Percentiles rank a stretch among this genome's conserved stretches.
These are phyloP conservation scores for Callocephalon fimbriatum DNA, from an alignment of 2,113 vertebrate species.

Conservation along the genomic window DNA sequence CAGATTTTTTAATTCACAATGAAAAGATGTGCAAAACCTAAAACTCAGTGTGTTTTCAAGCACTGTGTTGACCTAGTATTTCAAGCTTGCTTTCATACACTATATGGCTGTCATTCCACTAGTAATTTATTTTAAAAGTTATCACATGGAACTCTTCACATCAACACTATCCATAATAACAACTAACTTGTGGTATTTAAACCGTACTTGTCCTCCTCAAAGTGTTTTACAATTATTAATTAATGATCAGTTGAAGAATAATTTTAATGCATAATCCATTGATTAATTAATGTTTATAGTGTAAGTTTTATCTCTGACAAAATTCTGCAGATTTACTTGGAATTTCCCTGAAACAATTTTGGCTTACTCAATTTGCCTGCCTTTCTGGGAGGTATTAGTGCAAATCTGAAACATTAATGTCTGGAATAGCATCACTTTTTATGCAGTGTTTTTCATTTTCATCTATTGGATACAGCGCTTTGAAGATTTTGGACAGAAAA, in stretches of 20 bases:
- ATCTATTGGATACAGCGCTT: neutral
- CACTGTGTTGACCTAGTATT: neutral
- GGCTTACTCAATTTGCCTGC: neutral
- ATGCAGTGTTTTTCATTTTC: neutral
- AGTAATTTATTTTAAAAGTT: neutral
- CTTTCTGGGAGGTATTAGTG: neutral
- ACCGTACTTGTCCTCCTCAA: neutral
- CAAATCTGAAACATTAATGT: neutral
- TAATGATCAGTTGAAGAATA: neutral
- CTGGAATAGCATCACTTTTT: neutral
- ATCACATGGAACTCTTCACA: neutral
- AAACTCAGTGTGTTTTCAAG: neutral
- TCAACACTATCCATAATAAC: neutral
- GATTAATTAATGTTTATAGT: neutral
- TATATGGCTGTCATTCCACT: neutral
- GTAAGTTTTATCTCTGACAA: neutral
- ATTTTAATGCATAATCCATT: neutral
- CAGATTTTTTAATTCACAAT: constrained; percentile 37
- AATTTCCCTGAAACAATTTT: neutral
- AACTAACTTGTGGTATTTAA: neutral
- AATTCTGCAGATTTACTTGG: neutral
- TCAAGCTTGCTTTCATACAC: neutral
- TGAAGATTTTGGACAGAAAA: neutral
- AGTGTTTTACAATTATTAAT: neutral
- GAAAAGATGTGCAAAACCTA: neutral